Base-by-base conservation (phyloP, 2,888 invertebrate species). In the Muscina levida region DNA sequence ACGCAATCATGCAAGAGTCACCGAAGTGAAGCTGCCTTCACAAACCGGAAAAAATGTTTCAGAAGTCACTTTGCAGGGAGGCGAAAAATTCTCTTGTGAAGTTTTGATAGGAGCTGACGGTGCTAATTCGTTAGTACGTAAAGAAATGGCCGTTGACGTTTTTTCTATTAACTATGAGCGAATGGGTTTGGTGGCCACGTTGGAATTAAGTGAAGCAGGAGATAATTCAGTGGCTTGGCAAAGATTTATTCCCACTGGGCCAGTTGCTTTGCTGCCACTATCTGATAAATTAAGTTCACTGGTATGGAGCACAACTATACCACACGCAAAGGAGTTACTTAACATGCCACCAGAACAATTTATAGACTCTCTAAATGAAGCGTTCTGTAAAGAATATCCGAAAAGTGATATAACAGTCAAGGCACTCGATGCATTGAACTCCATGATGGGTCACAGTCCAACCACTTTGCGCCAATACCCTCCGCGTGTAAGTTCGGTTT, bases 171-270 rank as follows among this genome's bases (percentile, higher is more conserved):
- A 94, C 85, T 99, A 99, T 88, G 93, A 97, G 66, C 97, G 98
- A 88, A 94, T 94, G 92, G 98, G 96, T 5, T 93, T 99, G 22
- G 98, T 99, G 0, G 98, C 98, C 0, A 98, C 98, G 0, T 90
- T 99, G 39, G 91, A 95, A 85, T 91, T 98, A 74, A 92, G 93
- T 15, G 96, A 97, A 91, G 97, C 93, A 57, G 92, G 92, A 13
- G 94, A 94, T 72, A 98, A 98, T 90, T 92, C 93, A 31, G 95
- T 96, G 1, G 99, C 98, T 0, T 99, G 98, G 98, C 99, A 99
- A 90, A 93, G 98, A 83, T 98, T 98, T 91, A 91, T 98, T 80
- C 96, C 97, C 0, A 94, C 93, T 1, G 99, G 99, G 0, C 98
- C 98, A 0, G 92, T 99, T 24, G 99, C 99, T 2, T 89, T 99